Evolutionary conservation across 2,888 invertebrate species (phyloP).

Genomic region (Drosophila bunnanda): DNA sequence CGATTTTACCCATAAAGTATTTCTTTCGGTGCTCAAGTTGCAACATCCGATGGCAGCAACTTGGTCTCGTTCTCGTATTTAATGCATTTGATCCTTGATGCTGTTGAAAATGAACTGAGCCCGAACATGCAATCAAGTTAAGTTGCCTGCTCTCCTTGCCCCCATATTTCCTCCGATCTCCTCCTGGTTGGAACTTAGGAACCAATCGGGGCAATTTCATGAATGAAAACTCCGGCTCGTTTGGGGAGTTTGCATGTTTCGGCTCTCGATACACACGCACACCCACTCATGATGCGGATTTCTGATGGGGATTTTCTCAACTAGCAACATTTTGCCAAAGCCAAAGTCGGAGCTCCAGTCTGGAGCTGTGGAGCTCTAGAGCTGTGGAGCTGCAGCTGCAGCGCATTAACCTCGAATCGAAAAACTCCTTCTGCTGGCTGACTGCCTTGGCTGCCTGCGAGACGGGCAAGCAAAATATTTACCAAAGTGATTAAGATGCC

Average conservation of each 20-base stretch:
- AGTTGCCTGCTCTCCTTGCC: slow-evolving; percentile 16
- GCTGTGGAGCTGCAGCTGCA: slow-evolving; percentile 69
- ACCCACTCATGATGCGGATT: slow-evolving; percentile 50
- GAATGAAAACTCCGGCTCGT: slow-evolving; percentile 77
- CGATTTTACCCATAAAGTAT: neutral
- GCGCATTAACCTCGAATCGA: slow-evolving; percentile 73
- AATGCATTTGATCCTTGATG: slow-evolving; percentile 81
- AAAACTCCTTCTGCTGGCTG: slow-evolving; percentile 32
- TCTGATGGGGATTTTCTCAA: slow-evolving; percentile 15
- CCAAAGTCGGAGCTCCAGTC: slow-evolving; percentile 39
- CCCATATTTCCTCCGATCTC: neutral
- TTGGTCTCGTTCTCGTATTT: slow-evolving; percentile 69
- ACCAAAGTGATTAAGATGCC: slow-evolving; percentile 81
- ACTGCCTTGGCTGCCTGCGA: slow-evolving; percentile 10
- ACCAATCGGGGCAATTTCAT: slow-evolving; percentile 79
- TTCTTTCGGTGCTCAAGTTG: slow-evolving; percentile 34
- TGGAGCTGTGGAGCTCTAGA: slow-evolving; percentile 51
- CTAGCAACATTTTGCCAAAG: slow-evolving; percentile 61
- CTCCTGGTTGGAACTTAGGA: slow-evolving; percentile 14
- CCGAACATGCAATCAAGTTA: slow-evolving; percentile 81
- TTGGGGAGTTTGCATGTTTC: slow-evolving; percentile 70
- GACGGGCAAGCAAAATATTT: slow-evolving; percentile 77
- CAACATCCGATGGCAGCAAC: slow-evolving; percentile 68
- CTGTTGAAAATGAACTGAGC: slow-evolving; percentile 81
- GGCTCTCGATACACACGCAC: slow-evolving; percentile 64